Conservation (phyloP, 2,797 vertebrate species). For the Anas capensis region DNA sequence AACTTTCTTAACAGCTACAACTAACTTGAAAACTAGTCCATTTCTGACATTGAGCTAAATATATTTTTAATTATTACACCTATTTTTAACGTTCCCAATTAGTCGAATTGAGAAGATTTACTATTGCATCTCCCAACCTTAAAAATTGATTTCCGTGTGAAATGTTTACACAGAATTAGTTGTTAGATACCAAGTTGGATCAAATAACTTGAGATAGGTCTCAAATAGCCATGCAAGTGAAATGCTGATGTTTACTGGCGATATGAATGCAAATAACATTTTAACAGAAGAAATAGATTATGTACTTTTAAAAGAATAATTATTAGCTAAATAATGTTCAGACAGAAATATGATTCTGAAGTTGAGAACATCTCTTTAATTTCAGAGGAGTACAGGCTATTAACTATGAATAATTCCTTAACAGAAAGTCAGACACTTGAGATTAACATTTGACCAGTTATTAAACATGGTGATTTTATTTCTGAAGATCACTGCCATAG, state of each 20-base stretch:
- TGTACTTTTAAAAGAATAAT: background rate
- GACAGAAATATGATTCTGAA: background rate
- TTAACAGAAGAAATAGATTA: background rate
- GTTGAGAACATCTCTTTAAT: background rate
- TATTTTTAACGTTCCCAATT: background rate
- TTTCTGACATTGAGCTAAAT: background rate
- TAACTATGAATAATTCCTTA: background rate
- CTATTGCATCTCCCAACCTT: background rate
- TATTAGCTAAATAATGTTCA: background rate
- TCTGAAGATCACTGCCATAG: background rate
- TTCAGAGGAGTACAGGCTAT: background rate
- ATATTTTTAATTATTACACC: background rate
- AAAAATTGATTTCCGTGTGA: background rate
- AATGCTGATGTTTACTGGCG: background rate
- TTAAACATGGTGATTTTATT: background rate
- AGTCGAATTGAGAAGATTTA: background rate
- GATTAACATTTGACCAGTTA: background rate
- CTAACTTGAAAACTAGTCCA: background rate
- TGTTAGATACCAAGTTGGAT: background rate
- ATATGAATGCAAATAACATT: background rate
- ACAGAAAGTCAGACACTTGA: background rate
- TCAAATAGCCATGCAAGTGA: background rate
- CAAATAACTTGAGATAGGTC: background rate
- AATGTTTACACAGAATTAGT: constrained; percentile 8
- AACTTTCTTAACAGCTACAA: background rate